Base-by-base conservation (phyloP, 2,113 vertebrate genomes). In the Petrocephalus zakoni region DNA sequence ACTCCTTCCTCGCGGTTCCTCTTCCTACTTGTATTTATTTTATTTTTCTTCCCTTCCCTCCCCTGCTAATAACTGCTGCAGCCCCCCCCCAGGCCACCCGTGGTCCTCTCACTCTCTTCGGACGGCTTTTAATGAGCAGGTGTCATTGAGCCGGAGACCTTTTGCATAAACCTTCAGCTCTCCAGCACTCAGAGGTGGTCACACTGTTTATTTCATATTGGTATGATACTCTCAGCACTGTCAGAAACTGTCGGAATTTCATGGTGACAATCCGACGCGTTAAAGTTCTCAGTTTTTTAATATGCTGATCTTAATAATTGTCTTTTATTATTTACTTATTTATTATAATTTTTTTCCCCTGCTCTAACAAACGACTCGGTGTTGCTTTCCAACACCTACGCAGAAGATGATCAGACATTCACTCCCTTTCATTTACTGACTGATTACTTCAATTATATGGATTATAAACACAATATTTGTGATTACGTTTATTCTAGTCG, bases 1-100 rank as follows among this genome's bases (percentile, higher is more conserved):
- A 97, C 97, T 98, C 98, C 97, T 98, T 97, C 97, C 96, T 93
- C 95, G 93, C 92, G 93, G 93, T 89, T 93, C 93, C 94, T 91
- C 92, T 92, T 90, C 78, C 46, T 49, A 21, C 42, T 49, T 19
- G 7, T 49, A 47, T 49, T 82, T 49, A 7, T 25, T 68, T 9
- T 25, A 42, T 82, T 47, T 82, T 49, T 21, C 22, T 82, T 11
- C 0, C 37, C 37, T 21, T 81, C 75, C 21, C 22, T 68, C 61
- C 22, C 61, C n/a, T 21, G 7, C 7, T 68, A 68, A n/a, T 22
- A 46, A 8, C 34, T 1, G 34, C 34, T 46, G 34, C 46, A 49
- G 64, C 29, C 22, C 94, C 21, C 64, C 64, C 64, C 64, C 81
- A 49, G 4, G 9, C 46, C 83, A 49, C 83, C 46, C 83, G 1